phyloP scores from a whole-genome alignment of 2,113 vertebrate genomes.

The Actenoides lindsayi region DNA sequence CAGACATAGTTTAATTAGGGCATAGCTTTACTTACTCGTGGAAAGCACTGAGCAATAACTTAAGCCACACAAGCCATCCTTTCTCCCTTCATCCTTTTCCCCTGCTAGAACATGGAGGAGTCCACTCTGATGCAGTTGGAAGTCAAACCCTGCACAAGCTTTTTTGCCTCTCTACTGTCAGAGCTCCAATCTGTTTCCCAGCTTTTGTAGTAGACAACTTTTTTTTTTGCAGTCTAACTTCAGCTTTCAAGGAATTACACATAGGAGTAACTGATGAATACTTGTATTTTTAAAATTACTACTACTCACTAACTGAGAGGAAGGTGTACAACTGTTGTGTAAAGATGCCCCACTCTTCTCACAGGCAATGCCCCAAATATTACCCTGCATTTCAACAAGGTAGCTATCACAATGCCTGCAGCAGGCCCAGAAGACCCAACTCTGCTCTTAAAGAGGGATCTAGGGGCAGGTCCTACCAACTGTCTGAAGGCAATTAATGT shows the following conservation, averaged over 20 bases:
- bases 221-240: neutral
- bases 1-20: neutral
- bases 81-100: neutral
- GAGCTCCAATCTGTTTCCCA: neutral
- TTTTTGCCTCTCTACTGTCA: neutral
- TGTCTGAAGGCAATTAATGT: neutral
- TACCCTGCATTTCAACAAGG: neutral
- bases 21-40: neutral
- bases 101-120: fast-evolving
- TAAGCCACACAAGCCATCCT: neutral
- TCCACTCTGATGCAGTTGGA: neutral
- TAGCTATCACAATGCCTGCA: neutral
- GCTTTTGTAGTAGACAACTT: neutral
- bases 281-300: neutral
- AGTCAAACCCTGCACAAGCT: neutral
- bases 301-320: neutral
- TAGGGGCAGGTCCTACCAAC: neutral
- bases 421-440: neutral
- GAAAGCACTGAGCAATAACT: neutral
- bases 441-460: neutral
- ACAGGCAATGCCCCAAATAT: neutral
- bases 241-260: neutral
- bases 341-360: neutral
- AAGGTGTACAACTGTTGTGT: neutral
- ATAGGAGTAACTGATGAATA: neutral